Conservation (phyloP, 2,113 vertebrate species). For the Cyphomyrus plagiostoma region DNA sequence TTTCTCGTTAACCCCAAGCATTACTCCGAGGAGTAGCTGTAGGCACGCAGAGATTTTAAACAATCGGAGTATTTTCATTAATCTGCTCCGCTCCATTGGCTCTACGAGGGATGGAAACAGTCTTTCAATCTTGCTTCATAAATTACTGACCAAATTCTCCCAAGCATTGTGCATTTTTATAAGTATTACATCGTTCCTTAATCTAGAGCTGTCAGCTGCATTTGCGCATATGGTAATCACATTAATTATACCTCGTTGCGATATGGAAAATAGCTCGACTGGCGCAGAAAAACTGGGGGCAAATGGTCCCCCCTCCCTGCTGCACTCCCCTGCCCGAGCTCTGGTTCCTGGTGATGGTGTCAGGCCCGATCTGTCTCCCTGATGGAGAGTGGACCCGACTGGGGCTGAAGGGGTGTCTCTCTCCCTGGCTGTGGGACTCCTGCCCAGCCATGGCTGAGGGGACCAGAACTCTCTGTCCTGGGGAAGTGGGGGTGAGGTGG, state of each 20-base stretch:
- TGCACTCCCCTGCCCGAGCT: slow-evolving; percentile 51
- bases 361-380: slow-evolving; percentile 65
- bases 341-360: slow-evolving; percentile 65
- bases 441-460: slow-evolving; percentile 26
- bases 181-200: slow-evolving; percentile 33
- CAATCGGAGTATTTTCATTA: slow-evolving; percentile 19
- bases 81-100: slow-evolving; percentile 10
- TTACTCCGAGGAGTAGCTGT: not conserved
- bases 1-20: slow-evolving; percentile 5
- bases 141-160: slow-evolving; percentile 15
- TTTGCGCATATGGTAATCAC: slow-evolving; percentile 68
- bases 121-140: slow-evolving; percentile 9
- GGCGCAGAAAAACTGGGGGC: slow-evolving; percentile 60
- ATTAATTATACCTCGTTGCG: slow-evolving; percentile 62
- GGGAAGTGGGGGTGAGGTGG: slow-evolving; percentile 41
- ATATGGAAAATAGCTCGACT: slow-evolving; percentile 58
- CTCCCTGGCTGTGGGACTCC: slow-evolving; percentile 55
- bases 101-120: slow-evolving; percentile 15
- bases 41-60: slow-evolving; percentile 15
- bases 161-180: slow-evolving; percentile 18
- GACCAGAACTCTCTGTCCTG: slow-evolving; percentile 31
- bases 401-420: slow-evolving; percentile 60
- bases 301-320: slow-evolving; percentile 44
- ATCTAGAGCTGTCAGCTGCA: slow-evolving; percentile 63
- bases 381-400: slow-evolving; percentile 66